Evolutionary conservation across 2,113 vertebrate species (phyloP).

Genomic region (Himantopus leucocephalus): DNA sequence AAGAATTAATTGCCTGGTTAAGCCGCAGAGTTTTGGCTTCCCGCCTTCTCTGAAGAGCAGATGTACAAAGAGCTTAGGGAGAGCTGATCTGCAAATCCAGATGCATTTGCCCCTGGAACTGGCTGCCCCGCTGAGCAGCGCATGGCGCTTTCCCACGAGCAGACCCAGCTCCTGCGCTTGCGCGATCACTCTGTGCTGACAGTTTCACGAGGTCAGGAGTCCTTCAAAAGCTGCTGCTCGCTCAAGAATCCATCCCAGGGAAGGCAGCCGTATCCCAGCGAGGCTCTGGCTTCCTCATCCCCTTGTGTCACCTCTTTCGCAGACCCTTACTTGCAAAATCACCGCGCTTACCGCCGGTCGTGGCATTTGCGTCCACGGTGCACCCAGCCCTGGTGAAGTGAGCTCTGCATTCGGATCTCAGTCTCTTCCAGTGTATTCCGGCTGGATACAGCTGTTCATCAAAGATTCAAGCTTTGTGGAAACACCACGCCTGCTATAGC

Average conservation of each 20-base stretch:
- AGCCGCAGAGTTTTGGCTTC: not conserved
- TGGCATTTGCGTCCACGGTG: not conserved
- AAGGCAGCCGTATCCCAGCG: not conserved
- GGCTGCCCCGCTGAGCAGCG: not conserved
- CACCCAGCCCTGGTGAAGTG: not conserved
- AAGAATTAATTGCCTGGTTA: not conserved
- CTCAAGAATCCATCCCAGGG: not conserved
- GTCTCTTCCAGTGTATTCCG: fast-evolving
- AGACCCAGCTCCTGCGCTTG: not conserved
- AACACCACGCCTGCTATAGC: not conserved
- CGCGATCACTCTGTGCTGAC: no score
- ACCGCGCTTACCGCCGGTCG: not conserved
- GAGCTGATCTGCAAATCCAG: not conserved
- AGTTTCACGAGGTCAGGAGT: not conserved
- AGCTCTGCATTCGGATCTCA: not conserved
- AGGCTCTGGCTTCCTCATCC: not conserved
- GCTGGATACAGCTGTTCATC: not conserved
- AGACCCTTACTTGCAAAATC: not conserved
- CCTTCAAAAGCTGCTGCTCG: fast-evolving
- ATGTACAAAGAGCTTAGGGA: not conserved
- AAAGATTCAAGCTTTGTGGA: not conserved
- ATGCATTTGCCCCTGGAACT: not conserved
- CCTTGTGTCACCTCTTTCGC: not conserved
- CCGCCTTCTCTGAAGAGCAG: not conserved
- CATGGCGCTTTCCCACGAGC: not conserved